These are phyloP conservation scores for Falco peregrinus DNA, from an alignment of 2,797 vertebrate genomes.

Conservation along the genomic window DNA sequence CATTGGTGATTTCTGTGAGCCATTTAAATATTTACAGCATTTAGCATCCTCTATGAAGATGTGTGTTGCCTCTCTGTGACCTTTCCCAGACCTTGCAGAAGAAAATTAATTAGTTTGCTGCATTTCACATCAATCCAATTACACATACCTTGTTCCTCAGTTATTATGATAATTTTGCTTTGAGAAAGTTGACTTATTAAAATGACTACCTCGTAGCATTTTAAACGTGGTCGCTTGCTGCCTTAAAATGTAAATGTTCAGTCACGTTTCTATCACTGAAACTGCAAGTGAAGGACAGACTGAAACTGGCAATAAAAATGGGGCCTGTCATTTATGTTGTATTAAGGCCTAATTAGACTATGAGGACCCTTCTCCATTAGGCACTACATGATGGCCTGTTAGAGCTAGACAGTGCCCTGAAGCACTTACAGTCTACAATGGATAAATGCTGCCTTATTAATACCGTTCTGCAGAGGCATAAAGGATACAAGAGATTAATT, in stretches of 20 bases:
- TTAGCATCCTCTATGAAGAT: not conserved
- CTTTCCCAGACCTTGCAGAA: not conserved
- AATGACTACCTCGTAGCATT: not conserved
- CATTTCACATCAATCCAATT: not conserved
- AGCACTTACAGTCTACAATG: not conserved
- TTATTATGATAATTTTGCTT: not conserved
- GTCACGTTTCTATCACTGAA: not conserved
- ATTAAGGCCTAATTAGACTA: not conserved
- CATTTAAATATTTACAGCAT: not conserved
- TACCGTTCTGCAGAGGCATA: not conserved
- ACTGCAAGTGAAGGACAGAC: not conserved
- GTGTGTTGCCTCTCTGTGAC: not conserved
- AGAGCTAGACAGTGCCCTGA: not conserved
- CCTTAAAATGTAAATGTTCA: not conserved
- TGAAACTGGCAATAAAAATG: not conserved
- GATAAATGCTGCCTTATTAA: not conserved
- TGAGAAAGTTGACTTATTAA: conserved; percentile 18
- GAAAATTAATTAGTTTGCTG: conserved; percentile 16
- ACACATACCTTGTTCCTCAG: not conserved
- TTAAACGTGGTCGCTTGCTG: not conserved
- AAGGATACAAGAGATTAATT: conserved; percentile 18
- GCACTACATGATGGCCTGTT: not conserved
- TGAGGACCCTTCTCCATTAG: not conserved
- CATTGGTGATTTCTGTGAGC: not conserved
- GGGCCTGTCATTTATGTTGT: not conserved